These are phyloP conservation scores for Tragelaphus eurycerus DNA, from an alignment of 2,797 vertebrate species.

Conservation along the genomic window DNA sequence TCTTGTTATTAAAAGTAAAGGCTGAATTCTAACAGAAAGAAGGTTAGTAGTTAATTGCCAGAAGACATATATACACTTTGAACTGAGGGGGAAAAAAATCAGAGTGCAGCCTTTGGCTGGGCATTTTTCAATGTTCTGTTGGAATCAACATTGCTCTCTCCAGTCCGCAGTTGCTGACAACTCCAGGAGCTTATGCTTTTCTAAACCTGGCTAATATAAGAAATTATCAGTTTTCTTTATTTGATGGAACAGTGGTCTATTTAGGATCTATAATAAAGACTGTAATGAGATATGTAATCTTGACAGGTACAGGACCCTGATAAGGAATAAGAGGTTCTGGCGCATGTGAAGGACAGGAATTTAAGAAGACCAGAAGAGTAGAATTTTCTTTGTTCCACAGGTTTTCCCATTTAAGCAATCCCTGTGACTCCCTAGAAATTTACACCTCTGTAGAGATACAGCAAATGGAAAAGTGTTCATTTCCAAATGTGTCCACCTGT, in stretches of 20 bases:
- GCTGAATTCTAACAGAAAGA: background rate
- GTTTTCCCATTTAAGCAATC: conserved; percentile 28
- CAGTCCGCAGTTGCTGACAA: background rate
- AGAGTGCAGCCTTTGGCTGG: background rate
- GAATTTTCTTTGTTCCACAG: conserved; percentile 29
- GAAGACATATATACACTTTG: background rate
- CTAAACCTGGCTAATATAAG: background rate
- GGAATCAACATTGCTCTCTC: background rate
- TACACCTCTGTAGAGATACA: conserved; percentile 24
- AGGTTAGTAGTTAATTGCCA: background rate
- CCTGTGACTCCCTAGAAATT: conserved; percentile 36
- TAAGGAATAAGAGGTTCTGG: background rate
- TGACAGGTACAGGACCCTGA: background rate
- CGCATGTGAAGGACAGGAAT: background rate
- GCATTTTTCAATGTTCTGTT: background rate
- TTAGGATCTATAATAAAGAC: background rate
- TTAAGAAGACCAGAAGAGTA: background rate
- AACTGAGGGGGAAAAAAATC: background rate
- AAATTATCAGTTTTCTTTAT: background rate
- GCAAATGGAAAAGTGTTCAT: conserved; percentile 57
- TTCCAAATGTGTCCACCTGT: conserved; percentile 56
- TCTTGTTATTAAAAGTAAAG: background rate
- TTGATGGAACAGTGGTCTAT: background rate
- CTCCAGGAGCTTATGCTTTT: background rate
- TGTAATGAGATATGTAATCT: background rate